phyloP scores from a whole-genome alignment of 1,140 invertebrate species.

The Drosophila prosaltans region DNA sequence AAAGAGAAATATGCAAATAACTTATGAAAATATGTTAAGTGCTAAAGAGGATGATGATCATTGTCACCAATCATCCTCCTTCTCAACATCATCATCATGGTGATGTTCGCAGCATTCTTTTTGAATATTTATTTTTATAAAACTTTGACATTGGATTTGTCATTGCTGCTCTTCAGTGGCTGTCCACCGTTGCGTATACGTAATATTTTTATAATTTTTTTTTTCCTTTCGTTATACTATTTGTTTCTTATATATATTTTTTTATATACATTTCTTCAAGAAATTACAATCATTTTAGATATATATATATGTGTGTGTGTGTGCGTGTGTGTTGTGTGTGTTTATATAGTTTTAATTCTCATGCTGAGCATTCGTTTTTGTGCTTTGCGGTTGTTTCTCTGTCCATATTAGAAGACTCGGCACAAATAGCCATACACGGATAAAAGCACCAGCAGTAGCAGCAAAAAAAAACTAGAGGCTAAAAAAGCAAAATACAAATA shows the following conservation, averaged over 20 bases:
- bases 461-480: slow-evolving; percentile 30
- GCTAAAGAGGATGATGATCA: not conserved
- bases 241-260: slow-evolving; percentile 16
- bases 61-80: not conserved
- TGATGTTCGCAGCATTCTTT: slow-evolving; percentile 34
- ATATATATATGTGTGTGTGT: slow-evolving; percentile 22
- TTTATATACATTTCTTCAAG: slow-evolving; percentile 19
- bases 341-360: slow-evolving; percentile 23
- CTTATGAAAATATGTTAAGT: slow-evolving; percentile 20
- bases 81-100: not conserved
- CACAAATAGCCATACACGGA: slow-evolving; percentile 59
- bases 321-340: slow-evolving; percentile 25
- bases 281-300: slow-evolving; percentile 14
- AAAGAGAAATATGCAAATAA: slow-evolving; percentile 12
- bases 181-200: slow-evolving; percentile 65
- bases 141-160: slow-evolving; percentile 82
- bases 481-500: slow-evolving; percentile 52
- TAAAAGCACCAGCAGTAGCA: slow-evolving; percentile 25
- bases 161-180: slow-evolving; percentile 63
- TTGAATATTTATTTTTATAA: slow-evolving; percentile 82
- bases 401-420: slow-evolving; percentile 71
- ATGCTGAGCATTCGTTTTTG: slow-evolving; percentile 28
- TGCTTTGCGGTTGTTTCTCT: slow-evolving; percentile 44
- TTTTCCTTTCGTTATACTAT: not conserved
- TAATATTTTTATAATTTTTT: slow-evolving; percentile 64